A percentile compares a stretch with the other conserved stretches of the same genome.
Evolutionary conservation across 1,140 invertebrate species (phyloP).

Genomic region (Hormaphis cornu): DNA sequence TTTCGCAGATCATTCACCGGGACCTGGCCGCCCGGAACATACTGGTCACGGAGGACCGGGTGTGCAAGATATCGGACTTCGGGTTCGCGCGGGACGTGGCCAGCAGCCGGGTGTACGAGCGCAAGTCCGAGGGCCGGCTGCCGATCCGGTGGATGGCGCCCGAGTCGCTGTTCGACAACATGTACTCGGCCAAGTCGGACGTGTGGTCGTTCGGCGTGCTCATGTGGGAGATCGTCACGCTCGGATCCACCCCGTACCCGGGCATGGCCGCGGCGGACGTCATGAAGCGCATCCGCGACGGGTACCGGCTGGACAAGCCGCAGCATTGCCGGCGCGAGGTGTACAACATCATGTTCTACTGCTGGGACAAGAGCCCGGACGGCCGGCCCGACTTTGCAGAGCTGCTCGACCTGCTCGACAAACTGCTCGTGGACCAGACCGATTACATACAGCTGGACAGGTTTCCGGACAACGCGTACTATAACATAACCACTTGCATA

Average conservation of each 20-base stretch:
- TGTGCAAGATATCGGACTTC: constrained; percentile 89
- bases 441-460: constrained; percentile 87
- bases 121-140: constrained; percentile 73
- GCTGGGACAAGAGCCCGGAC: constrained; percentile 74
- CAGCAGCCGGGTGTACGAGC: constrained; percentile 75
- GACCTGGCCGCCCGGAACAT: constrained; percentile 87
- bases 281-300: constrained; percentile 67
- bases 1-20: constrained; percentile 72
- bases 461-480: constrained; percentile 89
- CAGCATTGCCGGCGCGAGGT: constrained; percentile 79
- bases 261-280: constrained; percentile 75
- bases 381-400: constrained; percentile 69
- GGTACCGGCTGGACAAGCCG: constrained; percentile 75
- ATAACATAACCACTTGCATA: constrained; percentile 70
- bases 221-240: constrained; percentile 84
- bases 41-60: constrained; percentile 73
- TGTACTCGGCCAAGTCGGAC: constrained; percentile 83
- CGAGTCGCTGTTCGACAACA: constrained; percentile 82
- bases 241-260: constrained; percentile 83
- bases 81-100: constrained; percentile 81
- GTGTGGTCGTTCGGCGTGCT: constrained; percentile 89
- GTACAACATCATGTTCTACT: constrained; percentile 90
- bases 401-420: constrained; percentile 66
- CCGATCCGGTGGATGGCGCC: constrained; percentile 85
- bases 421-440: constrained; percentile 73